Evolutionary conservation across 2,888 invertebrate genomes (phyloP).

Genomic region (Oligia fasciuncula): DNA sequence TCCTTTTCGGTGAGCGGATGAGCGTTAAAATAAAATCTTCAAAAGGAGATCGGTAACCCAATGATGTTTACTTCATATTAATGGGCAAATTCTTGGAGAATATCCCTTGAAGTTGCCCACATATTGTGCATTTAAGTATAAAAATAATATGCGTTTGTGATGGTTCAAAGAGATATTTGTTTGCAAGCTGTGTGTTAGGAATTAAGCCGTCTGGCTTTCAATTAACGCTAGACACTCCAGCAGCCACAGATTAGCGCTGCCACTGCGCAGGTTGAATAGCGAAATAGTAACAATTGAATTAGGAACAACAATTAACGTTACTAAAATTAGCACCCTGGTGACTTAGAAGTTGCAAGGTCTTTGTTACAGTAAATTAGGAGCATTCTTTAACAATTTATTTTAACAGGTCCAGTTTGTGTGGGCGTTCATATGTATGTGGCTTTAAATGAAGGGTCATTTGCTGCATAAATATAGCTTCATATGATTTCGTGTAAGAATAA

Average conservation of each 20-base stretch:
- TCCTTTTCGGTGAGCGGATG: constrained; percentile 26
- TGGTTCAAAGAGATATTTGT: constrained; percentile 66
- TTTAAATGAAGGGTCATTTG: constrained; percentile 28
- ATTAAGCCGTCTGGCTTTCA: constrained; percentile 83
- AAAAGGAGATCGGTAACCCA: constrained; percentile 36
- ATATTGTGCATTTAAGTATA: neutral
- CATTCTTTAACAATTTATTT: constrained; percentile 37
- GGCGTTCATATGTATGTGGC: constrained; percentile 15
- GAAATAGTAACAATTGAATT: constrained; percentile 75
- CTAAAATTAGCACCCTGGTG: constrained; percentile 72
- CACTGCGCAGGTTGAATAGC: constrained; percentile 69
- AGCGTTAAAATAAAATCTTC: constrained; percentile 44
- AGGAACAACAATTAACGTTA: constrained; percentile 66
- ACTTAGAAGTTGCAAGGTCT: constrained; percentile 61
- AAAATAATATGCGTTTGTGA: constrained; percentile 26
- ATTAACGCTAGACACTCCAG: constrained; percentile 77
- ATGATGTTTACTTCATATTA: constrained; percentile 32
- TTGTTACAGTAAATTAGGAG: constrained; percentile 60
- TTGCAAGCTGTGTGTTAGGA: constrained; percentile 71
- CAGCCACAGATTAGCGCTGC: constrained; percentile 68
- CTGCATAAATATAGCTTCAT: constrained; percentile 34
- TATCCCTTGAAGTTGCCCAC: neutral
- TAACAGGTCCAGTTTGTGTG: constrained; percentile 35
- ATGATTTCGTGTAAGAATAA: constrained; percentile 43
- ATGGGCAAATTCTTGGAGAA: constrained; percentile 11